Base-by-base conservation (phyloP, 2,888 invertebrate genomes). In the Automeris io region DNA sequence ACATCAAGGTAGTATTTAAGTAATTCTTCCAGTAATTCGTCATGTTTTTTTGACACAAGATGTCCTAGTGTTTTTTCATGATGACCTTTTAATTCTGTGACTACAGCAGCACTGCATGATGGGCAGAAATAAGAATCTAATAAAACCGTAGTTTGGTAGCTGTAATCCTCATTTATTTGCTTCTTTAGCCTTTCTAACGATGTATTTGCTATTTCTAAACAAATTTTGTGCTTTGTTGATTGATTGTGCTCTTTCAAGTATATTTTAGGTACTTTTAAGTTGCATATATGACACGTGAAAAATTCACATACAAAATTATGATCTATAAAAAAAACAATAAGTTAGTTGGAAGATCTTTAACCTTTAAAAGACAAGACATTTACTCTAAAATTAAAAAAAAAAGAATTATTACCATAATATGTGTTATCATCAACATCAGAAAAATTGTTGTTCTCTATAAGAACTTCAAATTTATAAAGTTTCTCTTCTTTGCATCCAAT, bases 251-350 rank as follows among this genome's bases (percentile, higher is more conserved):
- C 45, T 13, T 43, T 41, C 5, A 42, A 24, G 41, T 49, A 62
- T 5, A 41, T 25, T 29, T 40, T 40, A 0, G 72, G 71, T 0
- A 71, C 58, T 7, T 54, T 21, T 6, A 51, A 41, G 12, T 66
- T 51, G 23, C 72, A 73, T 12, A 71, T 59, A 25, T 65, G 46
- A 35, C 68, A 68, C 0, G 2, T 39, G 5, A 48, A 47, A 2
- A 43, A 53, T 11, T 51, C 40, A 4, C 35, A 34, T 16, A 43
- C 45, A 1, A 43, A 8, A 13, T 44, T 18, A 1, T 45, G 41
- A 34, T 36, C 48, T 49, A 43, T 19, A 41, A 29, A 8, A n/a
- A 29, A 8, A 16, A n/a, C n/a, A n/a, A 24, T 9, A 9, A 24
- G n/a, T 24, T n/a, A 24, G 4, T 24, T 1, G 2, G 5, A 1